Evolutionary conservation across 37 sponge, comb jelly and placozoan genomes (phyloP).

Genomic region (Halisarca cf. caerulea): DNA sequence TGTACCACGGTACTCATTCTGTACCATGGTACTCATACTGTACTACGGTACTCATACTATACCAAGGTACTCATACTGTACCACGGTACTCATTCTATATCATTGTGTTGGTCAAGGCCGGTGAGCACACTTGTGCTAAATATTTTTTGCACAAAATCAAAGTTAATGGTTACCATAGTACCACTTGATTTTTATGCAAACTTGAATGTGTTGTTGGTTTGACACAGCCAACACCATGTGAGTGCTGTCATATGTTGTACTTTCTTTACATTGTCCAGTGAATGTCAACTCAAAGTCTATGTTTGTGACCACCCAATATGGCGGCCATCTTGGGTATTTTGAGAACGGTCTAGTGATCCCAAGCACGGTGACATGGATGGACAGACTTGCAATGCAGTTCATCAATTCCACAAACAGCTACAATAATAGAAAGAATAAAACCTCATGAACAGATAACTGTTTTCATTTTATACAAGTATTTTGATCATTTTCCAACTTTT

Average conservation of each 20-base stretch:
- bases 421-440: too few relatives aligned
- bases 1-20: too few relatives aligned
- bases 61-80: too few relatives aligned
- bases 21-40: too few relatives aligned
- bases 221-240: not conserved
- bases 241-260: not conserved
- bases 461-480: not conserved
- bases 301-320: constrained; percentile 73
- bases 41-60: too few relatives aligned
- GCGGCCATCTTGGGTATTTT: constrained; percentile 92
- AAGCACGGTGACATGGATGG: constrained; percentile 74
- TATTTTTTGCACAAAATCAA: too few relatives aligned
- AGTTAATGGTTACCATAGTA: too few relatives aligned
- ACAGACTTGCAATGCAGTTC: constrained; percentile 70
- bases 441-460: too few relatives aligned
- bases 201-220: not conserved
- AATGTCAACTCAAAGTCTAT: constrained; percentile 69
- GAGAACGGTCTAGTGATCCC: constrained; percentile 74
- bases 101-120: too few relatives aligned
- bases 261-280: not conserved
- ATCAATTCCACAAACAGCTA: not conserved
- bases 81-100: too few relatives aligned
- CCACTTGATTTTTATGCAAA: not conserved
- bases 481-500: constrained; percentile 76
- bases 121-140: too few relatives aligned